Base-by-base conservation (phyloP, 2,888 invertebrate genomes). In the Theodoxus fluviatilis region DNA sequence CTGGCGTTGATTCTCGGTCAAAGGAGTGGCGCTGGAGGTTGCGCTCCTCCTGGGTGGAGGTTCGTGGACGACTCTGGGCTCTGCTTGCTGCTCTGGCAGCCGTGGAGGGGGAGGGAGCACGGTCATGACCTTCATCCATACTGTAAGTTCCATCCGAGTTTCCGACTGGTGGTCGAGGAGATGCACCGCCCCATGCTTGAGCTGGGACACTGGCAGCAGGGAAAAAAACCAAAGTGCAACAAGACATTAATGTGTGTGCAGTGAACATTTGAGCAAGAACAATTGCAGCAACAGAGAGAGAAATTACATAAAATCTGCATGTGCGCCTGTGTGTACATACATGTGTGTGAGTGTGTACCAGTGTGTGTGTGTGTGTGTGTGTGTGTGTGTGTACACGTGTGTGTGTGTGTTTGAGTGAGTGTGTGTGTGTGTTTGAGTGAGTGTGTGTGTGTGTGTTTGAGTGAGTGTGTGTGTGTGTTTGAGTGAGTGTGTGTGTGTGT, bases 371-470 rank as follows among this genome's bases (percentile, higher is more conserved):
- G 57, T 25, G 25, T 28, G 22, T 57, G 12, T 57, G 3, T 28
- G 57, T 57, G 22, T 6, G 57, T 28, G 2, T 18, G 57, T 57
- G 57, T 6, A 33, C 33, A 33, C 28, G 57, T 57, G 57, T 6
- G 57, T 57, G 57, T 57, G 28, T 22, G 15, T 57, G 25, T 57
- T 7, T 57, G 57, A 31, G 57, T 57, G 57, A 31, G 57, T 57
- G 57, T 57, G 57, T 25, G 57, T 25, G 7, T 52, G 57, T 57
- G 57, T 57, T 6, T 57, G 52, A 31, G 25, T 57, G 28, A 31
- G 28, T 57, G 57, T 57, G 57, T 57, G 57, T 57, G 57, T 57
- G 57, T 57, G 25, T 28, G 57, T 28, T 9, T 57, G 57, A 31
- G 25, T 12, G 57, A 22, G 52, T 52, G 52, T 52, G 52, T 52